A percentile compares a stretch with the other conserved stretches of the same genome.
phyloP scores from a whole-genome alignment of 2,888 invertebrate genomes.

The Colostygia pectinataria region DNA sequence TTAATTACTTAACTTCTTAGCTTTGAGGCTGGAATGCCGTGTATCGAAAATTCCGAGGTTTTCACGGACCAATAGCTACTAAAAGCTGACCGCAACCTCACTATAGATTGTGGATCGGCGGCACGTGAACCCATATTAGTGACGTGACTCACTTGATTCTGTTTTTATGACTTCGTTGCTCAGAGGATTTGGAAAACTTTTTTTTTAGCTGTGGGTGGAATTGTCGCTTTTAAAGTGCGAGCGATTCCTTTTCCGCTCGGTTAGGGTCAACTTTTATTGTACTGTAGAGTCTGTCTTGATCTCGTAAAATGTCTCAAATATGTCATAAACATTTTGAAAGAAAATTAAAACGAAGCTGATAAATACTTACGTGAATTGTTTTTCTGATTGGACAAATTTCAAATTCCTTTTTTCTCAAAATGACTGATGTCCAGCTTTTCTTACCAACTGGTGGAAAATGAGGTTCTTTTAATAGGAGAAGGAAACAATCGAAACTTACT shows the following conservation, averaged over 20 bases:
- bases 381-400: too few relatives aligned
- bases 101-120: conserved; percentile 28
- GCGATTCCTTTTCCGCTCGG: neutral
- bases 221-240: conserved; percentile 5
- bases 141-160: conserved; percentile 32
- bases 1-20: conserved; percentile 14
- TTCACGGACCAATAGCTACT: conserved; percentile 42
- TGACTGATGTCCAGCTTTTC: too few relatives aligned
- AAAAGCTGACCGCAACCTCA: conserved; percentile 39
- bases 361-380: too few relatives aligned
- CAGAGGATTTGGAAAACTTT: conserved; percentile 21
- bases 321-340: too few relatives aligned
- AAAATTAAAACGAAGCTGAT: too few relatives aligned
- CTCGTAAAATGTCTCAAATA: too few relatives aligned
- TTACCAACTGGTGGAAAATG: too few relatives aligned
- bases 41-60: conserved; percentile 44
- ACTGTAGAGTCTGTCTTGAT: too few relatives aligned
- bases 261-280: neutral
- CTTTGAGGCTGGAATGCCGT: conserved; percentile 28
- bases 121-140: conserved; percentile 36
- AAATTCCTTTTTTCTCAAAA: too few relatives aligned
- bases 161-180: conserved; percentile 35
- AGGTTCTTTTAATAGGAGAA: too few relatives aligned
- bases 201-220: neutral
- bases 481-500: too few relatives aligned